phyloP scores from a whole-genome alignment of 2,113 vertebrate genomes.

The Erinaceus europaeus region DNA sequence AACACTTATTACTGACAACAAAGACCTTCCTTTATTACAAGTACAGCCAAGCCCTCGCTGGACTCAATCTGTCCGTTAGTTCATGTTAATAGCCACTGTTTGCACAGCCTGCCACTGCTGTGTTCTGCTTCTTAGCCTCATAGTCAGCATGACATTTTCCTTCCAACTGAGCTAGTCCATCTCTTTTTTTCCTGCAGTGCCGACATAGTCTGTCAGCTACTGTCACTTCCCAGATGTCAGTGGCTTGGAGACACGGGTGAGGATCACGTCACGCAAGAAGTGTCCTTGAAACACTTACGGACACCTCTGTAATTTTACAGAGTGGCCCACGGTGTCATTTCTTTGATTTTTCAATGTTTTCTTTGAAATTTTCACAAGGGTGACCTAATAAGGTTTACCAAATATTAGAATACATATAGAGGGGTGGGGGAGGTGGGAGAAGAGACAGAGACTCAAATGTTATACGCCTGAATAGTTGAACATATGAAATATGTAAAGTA shows the following conservation, averaged over 20 bases:
- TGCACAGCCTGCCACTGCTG: background rate
- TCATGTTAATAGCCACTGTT: conserved; percentile 4
- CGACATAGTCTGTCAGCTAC: conserved; percentile 50
- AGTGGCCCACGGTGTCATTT: background rate
- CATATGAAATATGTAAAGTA: background rate
- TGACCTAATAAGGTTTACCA: background rate
- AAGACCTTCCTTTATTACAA: background rate
- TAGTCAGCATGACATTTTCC: conserved; percentile 45
- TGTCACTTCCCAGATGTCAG: conserved; percentile 59
- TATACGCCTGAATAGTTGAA: background rate
- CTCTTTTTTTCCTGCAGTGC: conserved; percentile 42
- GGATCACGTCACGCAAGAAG: background rate
- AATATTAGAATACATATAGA: background rate
- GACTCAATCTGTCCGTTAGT: conserved; percentile 21
- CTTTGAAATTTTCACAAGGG: background rate
- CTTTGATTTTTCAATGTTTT: background rate
- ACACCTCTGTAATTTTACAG: background rate
- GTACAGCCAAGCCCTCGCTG: background rate
- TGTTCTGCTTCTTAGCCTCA: conserved; percentile 15
- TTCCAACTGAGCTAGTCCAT: conserved; percentile 51
- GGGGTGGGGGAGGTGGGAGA: no score
- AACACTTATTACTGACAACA: conserved; percentile 4
- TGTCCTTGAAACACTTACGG: conserved; percentile 47
- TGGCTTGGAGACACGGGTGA: conserved; percentile 5
- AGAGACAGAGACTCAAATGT: background rate